Evolutionary conservation across 92 coral and sea anemone genomes (phyloP).

Genomic region (Anthopleura xanthogrammica): DNA sequence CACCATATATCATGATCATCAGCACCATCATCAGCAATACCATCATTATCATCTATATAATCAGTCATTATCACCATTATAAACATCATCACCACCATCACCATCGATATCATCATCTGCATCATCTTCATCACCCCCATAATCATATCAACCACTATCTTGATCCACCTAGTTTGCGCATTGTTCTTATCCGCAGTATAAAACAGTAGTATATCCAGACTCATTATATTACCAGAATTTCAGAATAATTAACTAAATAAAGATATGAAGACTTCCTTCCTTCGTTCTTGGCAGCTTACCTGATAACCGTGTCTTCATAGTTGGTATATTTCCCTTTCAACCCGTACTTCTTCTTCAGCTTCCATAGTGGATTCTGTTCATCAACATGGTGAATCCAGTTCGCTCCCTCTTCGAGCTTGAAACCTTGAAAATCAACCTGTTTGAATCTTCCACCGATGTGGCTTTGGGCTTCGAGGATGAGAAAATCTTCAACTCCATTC

Average conservation of each 20-base stretch:
- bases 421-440: constrained; percentile 43
- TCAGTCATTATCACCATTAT: not conserved
- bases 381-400: constrained; percentile 78
- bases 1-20: not conserved
- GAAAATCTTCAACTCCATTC: constrained; percentile 65
- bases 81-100: not conserved
- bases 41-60: not conserved
- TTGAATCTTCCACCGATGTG: constrained; percentile 86
- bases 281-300: constrained; percentile 6
- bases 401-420: constrained; percentile 76
- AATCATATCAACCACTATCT: no score
- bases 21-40: no score
- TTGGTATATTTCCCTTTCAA: constrained; percentile 45
- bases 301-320: constrained; percentile 41
- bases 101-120: not conserved
- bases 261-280: not conserved
- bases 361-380: constrained; percentile 47
- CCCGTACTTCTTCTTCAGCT: constrained; percentile 33
- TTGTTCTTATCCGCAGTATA: no score
- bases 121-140: not conserved
- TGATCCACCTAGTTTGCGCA: no score
- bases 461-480: constrained; percentile 81
- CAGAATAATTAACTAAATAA: not conserved
- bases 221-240: no score
- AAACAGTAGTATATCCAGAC: no score